phyloP scores from a whole-genome alignment of 1,140 invertebrate species.

The Cydia amplana region DNA sequence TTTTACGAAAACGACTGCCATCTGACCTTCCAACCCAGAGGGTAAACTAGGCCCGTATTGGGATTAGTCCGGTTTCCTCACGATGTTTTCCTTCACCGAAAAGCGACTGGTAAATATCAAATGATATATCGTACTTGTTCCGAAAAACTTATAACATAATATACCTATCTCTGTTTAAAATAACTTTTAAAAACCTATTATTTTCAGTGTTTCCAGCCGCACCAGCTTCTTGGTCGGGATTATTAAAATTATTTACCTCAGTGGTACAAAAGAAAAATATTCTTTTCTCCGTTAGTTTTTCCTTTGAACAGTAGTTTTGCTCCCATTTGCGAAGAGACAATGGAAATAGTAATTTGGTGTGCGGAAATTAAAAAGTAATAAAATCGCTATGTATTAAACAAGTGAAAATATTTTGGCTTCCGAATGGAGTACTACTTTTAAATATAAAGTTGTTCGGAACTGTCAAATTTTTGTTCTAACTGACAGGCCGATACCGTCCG shows the following conservation, averaged over 20 bases:
- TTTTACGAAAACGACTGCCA: too few species aligned
- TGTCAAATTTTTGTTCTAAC: too few species aligned
- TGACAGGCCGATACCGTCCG: too few species aligned
- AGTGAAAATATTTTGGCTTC: background rate
- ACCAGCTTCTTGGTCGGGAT: background rate
- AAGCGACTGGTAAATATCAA: too few species aligned
- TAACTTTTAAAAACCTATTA: background rate
- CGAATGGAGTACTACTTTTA: background rate
- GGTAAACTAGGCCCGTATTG: too few species aligned
- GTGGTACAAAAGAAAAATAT: constrained; percentile 6
- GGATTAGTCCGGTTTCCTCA: too few species aligned
- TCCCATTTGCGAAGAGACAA: background rate
- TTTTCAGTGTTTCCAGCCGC: background rate
- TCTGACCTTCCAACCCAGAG: too few species aligned
- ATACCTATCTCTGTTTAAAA: background rate
- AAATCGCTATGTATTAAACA: background rate
- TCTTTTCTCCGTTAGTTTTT: background rate
- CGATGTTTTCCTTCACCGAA: too few species aligned
- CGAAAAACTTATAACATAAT: too few species aligned
- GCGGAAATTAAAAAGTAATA: background rate
- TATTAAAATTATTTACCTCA: constrained; percentile 29
- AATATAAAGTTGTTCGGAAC: too few species aligned
- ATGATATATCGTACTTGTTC: too few species aligned
- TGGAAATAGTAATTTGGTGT: background rate
- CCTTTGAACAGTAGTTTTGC: constrained; percentile 10